These are phyloP conservation scores for Acanthosepion pharaonis DNA, from an alignment of 2,888 invertebrate genomes.

Conservation along the genomic window DNA sequence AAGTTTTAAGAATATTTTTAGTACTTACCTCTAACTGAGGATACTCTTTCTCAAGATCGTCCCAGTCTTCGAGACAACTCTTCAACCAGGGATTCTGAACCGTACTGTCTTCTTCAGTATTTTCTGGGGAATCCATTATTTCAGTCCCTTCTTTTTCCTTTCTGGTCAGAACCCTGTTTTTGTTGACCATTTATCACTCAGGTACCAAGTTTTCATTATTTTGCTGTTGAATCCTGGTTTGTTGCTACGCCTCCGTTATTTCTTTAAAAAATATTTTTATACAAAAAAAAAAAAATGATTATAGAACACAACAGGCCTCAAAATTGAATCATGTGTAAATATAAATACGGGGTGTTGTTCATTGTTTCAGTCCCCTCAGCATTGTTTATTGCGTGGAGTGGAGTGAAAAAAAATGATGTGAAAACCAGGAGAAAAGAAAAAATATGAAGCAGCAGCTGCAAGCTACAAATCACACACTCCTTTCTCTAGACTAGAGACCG, in stretches of 20 bases:
- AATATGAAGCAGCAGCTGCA: not conserved
- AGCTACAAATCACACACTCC: not conserved
- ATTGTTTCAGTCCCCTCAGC: not conserved
- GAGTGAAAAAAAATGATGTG: not conserved
- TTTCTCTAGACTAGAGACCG: not conserved
- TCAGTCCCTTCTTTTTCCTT: not conserved
- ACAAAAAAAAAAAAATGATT: not conserved
- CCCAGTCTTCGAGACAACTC: slow-evolving; percentile 66
- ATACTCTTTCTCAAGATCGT: slow-evolving; percentile 70
- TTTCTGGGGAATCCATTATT: not conserved
- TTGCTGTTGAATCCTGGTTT: not conserved
- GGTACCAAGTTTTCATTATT: not conserved
- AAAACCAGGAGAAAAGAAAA: not conserved
- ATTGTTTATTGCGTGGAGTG: not conserved
- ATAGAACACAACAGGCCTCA: not conserved
- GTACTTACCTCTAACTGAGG: slow-evolving; percentile 65
- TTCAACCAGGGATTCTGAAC: slow-evolving; percentile 51
- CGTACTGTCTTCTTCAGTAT: not conserved
- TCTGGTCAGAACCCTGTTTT: not conserved
- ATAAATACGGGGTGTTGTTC: not conserved
- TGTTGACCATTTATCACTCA: not conserved
- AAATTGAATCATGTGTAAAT: not conserved
- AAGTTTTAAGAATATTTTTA: too few species aligned
- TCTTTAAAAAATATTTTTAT: not conserved
- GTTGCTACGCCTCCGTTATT: not conserved